Evolutionary conservation across 92 coral and sea anemone species (phyloP), one percentile per base, ranked within the genome.

Genomic region (Parazoanthus swiftii): DNA sequence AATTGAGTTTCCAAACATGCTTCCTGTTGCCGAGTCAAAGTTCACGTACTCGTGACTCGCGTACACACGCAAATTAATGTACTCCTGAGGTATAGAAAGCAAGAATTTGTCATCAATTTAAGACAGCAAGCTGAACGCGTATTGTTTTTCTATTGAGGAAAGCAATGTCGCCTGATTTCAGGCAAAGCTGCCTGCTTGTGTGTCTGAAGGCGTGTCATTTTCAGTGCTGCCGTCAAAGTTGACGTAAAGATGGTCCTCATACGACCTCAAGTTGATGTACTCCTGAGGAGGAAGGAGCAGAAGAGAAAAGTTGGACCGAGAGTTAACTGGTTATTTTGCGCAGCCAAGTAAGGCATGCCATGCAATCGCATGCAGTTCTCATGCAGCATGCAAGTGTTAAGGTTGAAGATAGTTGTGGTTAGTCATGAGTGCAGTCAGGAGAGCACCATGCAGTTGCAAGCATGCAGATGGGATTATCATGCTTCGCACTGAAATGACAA

Each of bases 181-280:
- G 79, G 87, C 78, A 46, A 84, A n/a, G 77, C 87, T 84, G 67
- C 74, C 37, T 36, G 87, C 87, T 84, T 35, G 78, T 39, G 87
- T 84, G 66, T 84, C 50, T 84, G 87, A n/a, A 48, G 87, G 78
- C 66, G 87, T 39, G 35, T 84, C 80, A 76, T 76, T 76, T 38
- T 76, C 87, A 43, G 82, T 88, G 79, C 89, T 90, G 88, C 96
- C 94, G 93, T 96, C 99, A 89, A 96, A 96, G 89, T 95, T 96
- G 85, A 95, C 92, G 99, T 96, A 96, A 65, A 92, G 85, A 76
- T 95, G 94, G 85, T 96, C 99, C 26, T 96, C 99, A 84, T 96
- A 96, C 68, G 89, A 90, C 88, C 88, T 90, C 99, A 96, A 88
- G 92, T 93, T 90, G 95, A 96, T 81, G 92, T 90, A 95, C 85